Evolutionary conservation across 2,113 vertebrate genomes (phyloP).

Genomic region (Mustelus asterias): DNA sequence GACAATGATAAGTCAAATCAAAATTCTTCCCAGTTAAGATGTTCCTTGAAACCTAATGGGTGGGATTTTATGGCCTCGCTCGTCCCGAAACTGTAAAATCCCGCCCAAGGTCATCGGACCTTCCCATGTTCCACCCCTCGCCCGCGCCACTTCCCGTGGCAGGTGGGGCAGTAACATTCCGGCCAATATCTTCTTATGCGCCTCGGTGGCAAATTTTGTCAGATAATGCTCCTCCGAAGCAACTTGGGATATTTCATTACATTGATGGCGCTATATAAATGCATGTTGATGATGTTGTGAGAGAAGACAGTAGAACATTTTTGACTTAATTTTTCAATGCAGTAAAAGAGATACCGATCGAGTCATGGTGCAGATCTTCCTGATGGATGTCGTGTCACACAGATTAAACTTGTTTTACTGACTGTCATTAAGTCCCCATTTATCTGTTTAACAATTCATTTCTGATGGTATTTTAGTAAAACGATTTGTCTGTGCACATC

Average conservation of each 20-base stretch:
- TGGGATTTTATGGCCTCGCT: too few species aligned
- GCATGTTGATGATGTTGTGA: neutral
- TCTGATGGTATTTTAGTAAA: neutral
- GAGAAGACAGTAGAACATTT: neutral
- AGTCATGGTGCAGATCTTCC: neutral
- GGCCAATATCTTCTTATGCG: neutral
- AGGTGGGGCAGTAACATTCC: too few species aligned
- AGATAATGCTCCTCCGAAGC: neutral
- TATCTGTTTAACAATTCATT: slow-evolving; percentile 16
- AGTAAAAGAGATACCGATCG: neutral
- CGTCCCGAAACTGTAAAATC: too few species aligned
- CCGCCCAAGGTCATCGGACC: too few species aligned
- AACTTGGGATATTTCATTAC: neutral
- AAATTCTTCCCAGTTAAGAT: neutral
- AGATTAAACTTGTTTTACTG: neutral
- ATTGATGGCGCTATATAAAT: neutral
- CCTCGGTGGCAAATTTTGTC: neutral
- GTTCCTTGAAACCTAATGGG: neutral
- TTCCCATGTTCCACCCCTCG: too few species aligned
- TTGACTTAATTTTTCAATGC: neutral
- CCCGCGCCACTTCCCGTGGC: too few species aligned
- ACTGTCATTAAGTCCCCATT: neutral
- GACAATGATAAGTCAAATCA: too few species aligned
- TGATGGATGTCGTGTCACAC: neutral
- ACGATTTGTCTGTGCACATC: neutral